Base-by-base conservation (phyloP, 2,113 vertebrate species). In the Vidua chalybeata region DNA sequence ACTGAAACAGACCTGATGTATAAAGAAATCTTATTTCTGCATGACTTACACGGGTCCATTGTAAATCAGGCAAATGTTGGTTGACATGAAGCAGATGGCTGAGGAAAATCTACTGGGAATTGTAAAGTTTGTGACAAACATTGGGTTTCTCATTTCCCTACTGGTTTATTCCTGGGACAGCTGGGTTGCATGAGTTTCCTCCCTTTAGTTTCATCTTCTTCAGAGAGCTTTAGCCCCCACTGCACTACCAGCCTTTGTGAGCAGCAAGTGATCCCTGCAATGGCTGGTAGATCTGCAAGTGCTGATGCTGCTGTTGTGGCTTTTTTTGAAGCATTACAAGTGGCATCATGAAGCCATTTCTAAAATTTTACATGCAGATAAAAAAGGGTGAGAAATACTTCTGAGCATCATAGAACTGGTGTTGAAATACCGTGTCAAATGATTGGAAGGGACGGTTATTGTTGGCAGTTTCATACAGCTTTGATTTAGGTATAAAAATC, bases 41-140 rank as follows among this genome's bases (percentile, higher is more conserved):
- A 21, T 3, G 31, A 35, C 24, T 83, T 39, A 33, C 11, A 19
- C 1, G 2, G 11, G 24, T 62, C 54, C 7, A 0, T 23, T 3
- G 1, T 78, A 72, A 67, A 37, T 68, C 66, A 91, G 41, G 19
- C 84, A 69, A 64, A n/a, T 1, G 2, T 19, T 52, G 19, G 18
- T 24, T 89, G 62, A 76, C 0, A 0, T 87, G 87, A 39, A 91
- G 13, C 52, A 81, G 48, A 72, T 66, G 87, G 77, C 79, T 78
- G 73, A 61, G 46, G 49, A 92, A 87, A 68, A 89, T 66, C 71
- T 23, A 3, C 27, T 59, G 51, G 59, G 78, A 71, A 69, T 71
- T 73, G 37, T 43, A 31, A 22, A 66, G 37, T 82, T 94, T 89
- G 26, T 85, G 71, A 39, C 54, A 58, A 83, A 59, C 27, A 15